These are phyloP conservation scores for Poecile montanus DNA, from an alignment of 2,797 vertebrate genomes.

Conservation along the genomic window DNA sequence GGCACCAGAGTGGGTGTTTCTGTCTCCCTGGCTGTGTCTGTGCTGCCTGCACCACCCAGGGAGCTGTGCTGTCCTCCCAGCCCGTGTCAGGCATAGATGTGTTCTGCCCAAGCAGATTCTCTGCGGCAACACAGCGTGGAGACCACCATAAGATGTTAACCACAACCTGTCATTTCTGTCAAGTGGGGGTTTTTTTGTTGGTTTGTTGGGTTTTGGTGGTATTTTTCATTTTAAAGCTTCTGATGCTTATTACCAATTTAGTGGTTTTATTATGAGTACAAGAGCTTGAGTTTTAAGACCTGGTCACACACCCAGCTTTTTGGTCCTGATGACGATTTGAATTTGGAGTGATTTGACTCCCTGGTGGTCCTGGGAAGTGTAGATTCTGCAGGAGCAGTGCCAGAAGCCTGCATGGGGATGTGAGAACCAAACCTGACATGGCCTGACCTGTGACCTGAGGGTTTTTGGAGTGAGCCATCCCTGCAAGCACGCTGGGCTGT, in stretches of 20 bases:
- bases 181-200: not conserved
- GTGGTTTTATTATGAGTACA: not conserved
- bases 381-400: not conserved
- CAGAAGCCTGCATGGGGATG: not conserved
- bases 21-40: not conserved
- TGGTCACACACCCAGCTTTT: not conserved
- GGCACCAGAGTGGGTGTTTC: not conserved
- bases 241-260: not conserved
- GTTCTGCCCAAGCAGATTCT: not conserved
- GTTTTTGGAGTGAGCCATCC: not conserved
- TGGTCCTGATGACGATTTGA: not conserved
- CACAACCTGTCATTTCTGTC: not conserved
- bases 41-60: not conserved
- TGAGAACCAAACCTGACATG: not conserved
- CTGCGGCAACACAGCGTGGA: accelerated
- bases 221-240: not conserved
- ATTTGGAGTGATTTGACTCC: not conserved
- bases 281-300: not conserved
- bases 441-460: not conserved
- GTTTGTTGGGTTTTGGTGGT: not conserved
- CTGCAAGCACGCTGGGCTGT: accelerated
- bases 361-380: not conserved
- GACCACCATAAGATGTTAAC: not conserved
- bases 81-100: accelerated
- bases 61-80: not conserved